Base-by-base conservation (phyloP, 2,888 invertebrate species). In the Macrophya alboannulata region DNA sequence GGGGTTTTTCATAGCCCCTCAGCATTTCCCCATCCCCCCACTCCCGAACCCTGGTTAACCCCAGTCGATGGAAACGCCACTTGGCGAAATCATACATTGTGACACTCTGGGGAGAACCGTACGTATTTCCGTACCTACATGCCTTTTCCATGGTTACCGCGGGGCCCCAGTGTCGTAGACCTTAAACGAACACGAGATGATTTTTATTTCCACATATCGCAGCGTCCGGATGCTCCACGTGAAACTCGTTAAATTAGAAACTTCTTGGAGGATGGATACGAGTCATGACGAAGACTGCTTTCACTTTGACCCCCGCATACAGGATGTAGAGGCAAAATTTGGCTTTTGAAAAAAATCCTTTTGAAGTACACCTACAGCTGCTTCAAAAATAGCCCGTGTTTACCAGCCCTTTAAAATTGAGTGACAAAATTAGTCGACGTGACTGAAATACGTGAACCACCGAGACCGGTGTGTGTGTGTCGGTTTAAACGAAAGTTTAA, bases 11-110 rank as follows among this genome's bases (percentile, higher is more conserved):
- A 45, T 43, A 45, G 21, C 43, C 72, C 37, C 68, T 45, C 21
- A 12, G 74, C 74, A n/a, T 45, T 74, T 37, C 17, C 6, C 15
- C 68, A 43, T 21, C 74, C 43, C 9, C 74, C 6, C n/a, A 74
- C 8, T 25, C 62, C 25, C 21, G 15, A 40, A 40, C 37, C 71
- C 37, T 17, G 9, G 37, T 43, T 40, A 2, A 8, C 10, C 43
- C 71, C 15, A 17, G 6, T 76, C 76, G 45, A 76, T 76, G 76
- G 76, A 40, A 17, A 25, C 77, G 55, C 77, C 77, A 77, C 77
- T 77, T 77, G 77, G 51, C 77, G 77, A 77, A 25, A 77, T 77
- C 51, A 51, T 77, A 51, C 55, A 77, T 77, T 77, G 51, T 77
- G 51, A 51, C 77, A 77, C 77, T 51, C 77, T n/a, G 37, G 77